Evolutionary conservation across 1,140 invertebrate species (phyloP), one percentile per base, ranked within the genome.

Genomic region (Epicauta chinensis): DNA sequence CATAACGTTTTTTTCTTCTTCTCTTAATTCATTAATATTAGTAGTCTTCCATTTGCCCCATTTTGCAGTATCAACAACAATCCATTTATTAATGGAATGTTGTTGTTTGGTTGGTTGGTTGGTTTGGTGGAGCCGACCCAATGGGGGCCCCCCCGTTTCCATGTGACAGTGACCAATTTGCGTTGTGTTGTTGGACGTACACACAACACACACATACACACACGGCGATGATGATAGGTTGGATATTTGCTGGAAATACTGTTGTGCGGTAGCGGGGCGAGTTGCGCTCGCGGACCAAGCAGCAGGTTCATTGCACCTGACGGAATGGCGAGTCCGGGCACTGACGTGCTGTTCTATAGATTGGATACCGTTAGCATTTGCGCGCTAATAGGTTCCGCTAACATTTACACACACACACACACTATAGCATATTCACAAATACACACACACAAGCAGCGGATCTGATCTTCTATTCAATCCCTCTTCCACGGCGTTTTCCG

Each of bases 341-440:
- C 53, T 64, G 62, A 64, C 62, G 62, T 64, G 62, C 53, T 44
- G 48, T 50, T 53, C 23, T 23, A 23, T 23, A 23, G 23, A 23
- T 23, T 23, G 23, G 51, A 51, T 66, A 66, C 64, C 64, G 64
- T 66, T 66, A 66, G 38, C 23, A 23, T 16, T 45, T 43, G 41
- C 44, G 60, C 59, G 59, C 59, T 66, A 66, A 66, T 66, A 62
- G 62, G 64, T 66, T 66, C 64, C 64, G 64, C 64, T 66, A 66
- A 64, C 59, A 55, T 55, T 60, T 23, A 23, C 23, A 23, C 23
- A 23, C 23, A 23, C 23, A 23, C 7, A 23, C 23, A n/a, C n/a
- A n/a, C n/a, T n/a, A n/a, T n/a, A n/a, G n/a, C n/a, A n/a, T n/a
- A n/a, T n/a, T n/a, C 23, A 23, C 23, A 23, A 3, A 23, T 7